Percentiles rank a stretch among this genome's conserved stretches.
These are phyloP conservation scores for Drosophila flavopinicola DNA, from an alignment of 2,888 invertebrate genomes.

Conservation along the genomic window DNA sequence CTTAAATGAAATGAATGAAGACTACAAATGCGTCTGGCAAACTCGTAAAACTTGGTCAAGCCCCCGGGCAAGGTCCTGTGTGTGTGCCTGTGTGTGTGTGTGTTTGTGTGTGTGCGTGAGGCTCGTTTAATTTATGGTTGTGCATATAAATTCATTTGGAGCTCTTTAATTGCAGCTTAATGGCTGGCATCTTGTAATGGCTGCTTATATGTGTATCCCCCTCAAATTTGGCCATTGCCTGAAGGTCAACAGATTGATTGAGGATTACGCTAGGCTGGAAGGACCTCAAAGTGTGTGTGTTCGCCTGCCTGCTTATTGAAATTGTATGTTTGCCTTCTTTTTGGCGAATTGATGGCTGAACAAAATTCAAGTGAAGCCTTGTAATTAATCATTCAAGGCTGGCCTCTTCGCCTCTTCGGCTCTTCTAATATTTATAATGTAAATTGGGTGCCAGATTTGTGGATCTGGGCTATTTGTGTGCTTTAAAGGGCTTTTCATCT, in stretches of 20 bases:
- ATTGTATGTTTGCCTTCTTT: slow-evolving; percentile 49
- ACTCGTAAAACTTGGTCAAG: slow-evolving; percentile 48
- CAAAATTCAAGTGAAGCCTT: slow-evolving; percentile 59
- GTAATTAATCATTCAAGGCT: slow-evolving; percentile 67
- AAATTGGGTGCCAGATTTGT: slow-evolving; percentile 47
- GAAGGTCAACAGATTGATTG: slow-evolving; percentile 78
- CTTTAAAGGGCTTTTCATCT: slow-evolving; percentile 9
- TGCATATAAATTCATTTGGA: slow-evolving; percentile 79
- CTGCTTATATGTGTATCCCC: not conserved
- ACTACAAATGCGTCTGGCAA: slow-evolving; percentile 55
- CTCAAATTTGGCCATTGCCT: slow-evolving; percentile 10
- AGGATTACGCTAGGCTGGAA: slow-evolving; percentile 52
- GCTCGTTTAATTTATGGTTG: slow-evolving; percentile 71
- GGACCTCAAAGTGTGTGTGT: slow-evolving; percentile 5
- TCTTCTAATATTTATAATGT: slow-evolving; percentile 67
- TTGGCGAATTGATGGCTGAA: slow-evolving; percentile 67
- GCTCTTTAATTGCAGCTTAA: slow-evolving; percentile 75
- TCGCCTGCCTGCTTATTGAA: slow-evolving; percentile 61
- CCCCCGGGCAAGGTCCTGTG: not conserved
- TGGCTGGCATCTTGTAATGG: slow-evolving; percentile 69
- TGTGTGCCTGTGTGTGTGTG: slow-evolving; percentile 5
- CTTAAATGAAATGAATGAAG: slow-evolving; percentile 82
- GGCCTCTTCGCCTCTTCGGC: not conserved
- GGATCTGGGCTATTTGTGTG: slow-evolving; percentile 8
- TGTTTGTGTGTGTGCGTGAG: slow-evolving; percentile 23